phyloP scores from a whole-genome alignment of 2,113 vertebrate genomes.

The Probosciger aterrimus region DNA sequence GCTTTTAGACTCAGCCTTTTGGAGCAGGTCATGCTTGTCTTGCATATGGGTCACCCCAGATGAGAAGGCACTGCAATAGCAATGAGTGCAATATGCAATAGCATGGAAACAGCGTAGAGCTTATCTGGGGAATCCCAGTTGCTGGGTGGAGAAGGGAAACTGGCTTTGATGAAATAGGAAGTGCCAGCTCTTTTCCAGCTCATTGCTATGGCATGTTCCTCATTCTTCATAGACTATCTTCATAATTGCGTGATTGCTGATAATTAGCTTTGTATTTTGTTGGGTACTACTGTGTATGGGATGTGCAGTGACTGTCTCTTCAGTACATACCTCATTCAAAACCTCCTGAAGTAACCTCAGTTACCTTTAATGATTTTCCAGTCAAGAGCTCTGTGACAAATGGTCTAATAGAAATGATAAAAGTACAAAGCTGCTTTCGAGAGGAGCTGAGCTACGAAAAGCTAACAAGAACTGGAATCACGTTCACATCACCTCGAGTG shows the following conservation, averaged over 20 bases:
- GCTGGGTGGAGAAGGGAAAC: not conserved
- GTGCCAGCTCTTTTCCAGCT: not conserved
- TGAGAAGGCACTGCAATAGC: not conserved
- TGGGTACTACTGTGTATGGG: not conserved
- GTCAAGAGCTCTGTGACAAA: not conserved
- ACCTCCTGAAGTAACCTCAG: not conserved
- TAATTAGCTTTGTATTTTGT: not conserved
- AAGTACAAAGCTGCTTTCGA: not conserved
- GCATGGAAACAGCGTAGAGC: not conserved
- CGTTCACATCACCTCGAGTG: constrained; percentile 19
- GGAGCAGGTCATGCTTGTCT: not conserved
- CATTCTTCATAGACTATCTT: not conserved
- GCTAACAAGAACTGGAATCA: not conserved
- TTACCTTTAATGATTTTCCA: not conserved
- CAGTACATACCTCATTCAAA: not conserved
- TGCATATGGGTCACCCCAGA: not conserved
- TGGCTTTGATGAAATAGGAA: not conserved
- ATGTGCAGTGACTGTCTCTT: not conserved
- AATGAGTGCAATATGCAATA: not conserved
- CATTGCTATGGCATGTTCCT: not conserved
- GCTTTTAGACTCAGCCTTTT: not conserved
- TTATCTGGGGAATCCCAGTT: not conserved
- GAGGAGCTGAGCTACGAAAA: not conserved
- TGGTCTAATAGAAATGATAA: not conserved
- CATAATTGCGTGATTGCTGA: not conserved